phyloP scores from a whole-genome alignment of 1,140 invertebrate genomes.

The Colletes latitarsis region DNA sequence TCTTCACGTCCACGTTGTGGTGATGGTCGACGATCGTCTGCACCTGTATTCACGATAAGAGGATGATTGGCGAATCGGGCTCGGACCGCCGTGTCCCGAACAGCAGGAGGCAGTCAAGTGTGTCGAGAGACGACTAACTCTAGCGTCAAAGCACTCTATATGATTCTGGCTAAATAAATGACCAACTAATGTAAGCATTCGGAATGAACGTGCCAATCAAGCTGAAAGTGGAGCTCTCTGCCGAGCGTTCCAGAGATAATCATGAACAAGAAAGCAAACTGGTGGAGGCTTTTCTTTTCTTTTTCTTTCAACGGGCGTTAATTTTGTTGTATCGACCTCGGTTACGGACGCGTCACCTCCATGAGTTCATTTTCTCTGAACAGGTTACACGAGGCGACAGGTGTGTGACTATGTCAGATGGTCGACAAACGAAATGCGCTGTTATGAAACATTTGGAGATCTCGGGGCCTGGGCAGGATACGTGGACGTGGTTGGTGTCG shows the following conservation, averaged over 20 bases:
- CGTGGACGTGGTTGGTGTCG: not conserved
- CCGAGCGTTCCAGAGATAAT: slow-evolving; percentile 23
- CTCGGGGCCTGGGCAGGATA: not conserved
- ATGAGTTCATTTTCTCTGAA: slow-evolving; percentile 29
- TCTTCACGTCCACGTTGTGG: slow-evolving; percentile 87
- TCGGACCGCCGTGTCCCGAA: slow-evolving; percentile 30
- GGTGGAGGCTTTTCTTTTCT: slow-evolving; percentile 8
- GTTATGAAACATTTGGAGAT: not conserved
- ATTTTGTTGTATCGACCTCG: not conserved
- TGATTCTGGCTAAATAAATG: slow-evolving; percentile 68
- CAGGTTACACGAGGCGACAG: slow-evolving; percentile 8
- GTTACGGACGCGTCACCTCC: slow-evolving; percentile 14
- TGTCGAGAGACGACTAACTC: slow-evolving; percentile 63
- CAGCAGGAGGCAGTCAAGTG: slow-evolving; percentile 52
- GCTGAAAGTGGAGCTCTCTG: slow-evolving; percentile 66
- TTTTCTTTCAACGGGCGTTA: too few species aligned
- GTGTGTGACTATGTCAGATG: not conserved
- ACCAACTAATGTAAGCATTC: slow-evolving; percentile 74
- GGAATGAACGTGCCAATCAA: slow-evolving; percentile 78
- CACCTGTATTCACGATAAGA: slow-evolving; percentile 83
- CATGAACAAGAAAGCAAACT: slow-evolving; percentile 45
- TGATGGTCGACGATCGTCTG: slow-evolving; percentile 96
- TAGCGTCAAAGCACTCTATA: slow-evolving; percentile 76
- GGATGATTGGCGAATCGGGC: not conserved
- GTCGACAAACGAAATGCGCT: slow-evolving; percentile 7